These are phyloP conservation scores for Trissoscelio sp. DNA, from an alignment of 2,888 invertebrate genomes.

Conservation along the genomic window DNA sequence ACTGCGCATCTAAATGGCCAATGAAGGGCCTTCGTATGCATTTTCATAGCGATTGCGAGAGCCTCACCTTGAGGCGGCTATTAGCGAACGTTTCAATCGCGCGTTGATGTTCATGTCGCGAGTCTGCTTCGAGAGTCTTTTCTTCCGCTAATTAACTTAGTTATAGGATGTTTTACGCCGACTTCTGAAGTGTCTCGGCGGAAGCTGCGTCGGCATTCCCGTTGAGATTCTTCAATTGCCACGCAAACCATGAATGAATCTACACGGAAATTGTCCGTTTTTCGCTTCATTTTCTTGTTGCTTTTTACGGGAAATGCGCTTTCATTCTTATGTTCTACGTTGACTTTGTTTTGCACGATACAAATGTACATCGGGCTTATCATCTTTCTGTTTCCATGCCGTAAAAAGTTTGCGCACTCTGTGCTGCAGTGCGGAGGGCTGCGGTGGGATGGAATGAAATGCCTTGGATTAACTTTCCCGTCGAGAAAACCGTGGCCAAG, in stretches of 20 bases:
- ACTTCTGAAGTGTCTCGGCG: slow-evolving; percentile 13
- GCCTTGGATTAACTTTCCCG: slow-evolving; percentile 55
- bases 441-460: slow-evolving; percentile 59
- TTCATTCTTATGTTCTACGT: neutral
- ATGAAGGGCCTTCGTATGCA: slow-evolving; percentile 30
- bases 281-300: neutral
- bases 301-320: neutral
- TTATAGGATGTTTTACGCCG: slow-evolving; percentile 37
- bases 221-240: slow-evolving; percentile 15
- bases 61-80: slow-evolving; percentile 4
- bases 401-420: slow-evolving; percentile 68
- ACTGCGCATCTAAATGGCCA: slow-evolving; percentile 21
- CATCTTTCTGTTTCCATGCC: slow-evolving; percentile 53
- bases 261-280: neutral
- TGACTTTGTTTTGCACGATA: neutral
- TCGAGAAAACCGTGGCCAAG: slow-evolving; percentile 47
- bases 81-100: slow-evolving; percentile 41
- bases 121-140: slow-evolving; percentile 41
- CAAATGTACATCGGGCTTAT: slow-evolving; percentile 46
- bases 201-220: slow-evolving; percentile 14
- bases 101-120: slow-evolving; percentile 17
- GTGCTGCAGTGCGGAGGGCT: slow-evolving; percentile 66
- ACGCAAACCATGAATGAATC: slow-evolving; percentile 36
- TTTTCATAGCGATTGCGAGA: slow-evolving; percentile 24
- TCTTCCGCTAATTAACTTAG: slow-evolving; percentile 53